Evolutionary conservation across 1,140 invertebrate species (phyloP).

Genomic region (Radopholus similis): DNA sequence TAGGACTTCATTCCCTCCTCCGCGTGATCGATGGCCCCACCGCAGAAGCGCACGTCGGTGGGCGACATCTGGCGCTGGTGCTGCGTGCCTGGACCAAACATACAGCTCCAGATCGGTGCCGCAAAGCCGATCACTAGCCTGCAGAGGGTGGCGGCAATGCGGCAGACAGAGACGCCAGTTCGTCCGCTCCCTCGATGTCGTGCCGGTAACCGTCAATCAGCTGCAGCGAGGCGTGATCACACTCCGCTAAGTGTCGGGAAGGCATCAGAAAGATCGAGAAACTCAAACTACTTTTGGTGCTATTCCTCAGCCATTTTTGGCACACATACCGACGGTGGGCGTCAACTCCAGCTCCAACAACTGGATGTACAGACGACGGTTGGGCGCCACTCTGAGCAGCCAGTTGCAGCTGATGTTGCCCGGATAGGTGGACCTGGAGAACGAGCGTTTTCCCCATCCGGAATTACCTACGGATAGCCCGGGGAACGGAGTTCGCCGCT

Average conservation of each 20-base stretch:
- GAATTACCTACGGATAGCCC: constrained; percentile 7
- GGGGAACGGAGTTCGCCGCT: constrained; percentile 28
- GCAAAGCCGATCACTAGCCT: background rate
- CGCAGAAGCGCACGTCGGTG: constrained; percentile 26
- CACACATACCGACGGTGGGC: constrained; percentile 33
- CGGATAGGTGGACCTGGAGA: constrained; percentile 41
- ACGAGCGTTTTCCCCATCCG: constrained; percentile 17
- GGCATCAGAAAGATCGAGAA: too few relatives aligned
- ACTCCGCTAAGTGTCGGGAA: constrained; percentile 33
- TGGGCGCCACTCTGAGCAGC: constrained; percentile 32
- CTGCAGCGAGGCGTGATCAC: constrained; percentile 37
- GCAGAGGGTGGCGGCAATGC: background rate
- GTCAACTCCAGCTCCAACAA: constrained; percentile 37
- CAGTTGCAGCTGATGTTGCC: constrained; percentile 39
- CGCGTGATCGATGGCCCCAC: constrained; percentile 36
- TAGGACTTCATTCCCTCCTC: constrained; percentile 51
- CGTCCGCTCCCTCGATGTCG: constrained; percentile 10
- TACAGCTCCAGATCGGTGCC: too few relatives aligned
- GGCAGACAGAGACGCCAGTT: background rate
- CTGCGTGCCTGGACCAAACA: too few relatives aligned
- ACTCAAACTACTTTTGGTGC: too few relatives aligned
- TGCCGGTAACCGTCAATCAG: constrained; percentile 43
- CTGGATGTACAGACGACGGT: constrained; percentile 39
- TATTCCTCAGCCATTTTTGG: background rate
- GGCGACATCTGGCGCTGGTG: background rate